Evolutionary conservation across 2,113 vertebrate genomes (phyloP).

Genomic region (Marmota flaviventris): DNA sequence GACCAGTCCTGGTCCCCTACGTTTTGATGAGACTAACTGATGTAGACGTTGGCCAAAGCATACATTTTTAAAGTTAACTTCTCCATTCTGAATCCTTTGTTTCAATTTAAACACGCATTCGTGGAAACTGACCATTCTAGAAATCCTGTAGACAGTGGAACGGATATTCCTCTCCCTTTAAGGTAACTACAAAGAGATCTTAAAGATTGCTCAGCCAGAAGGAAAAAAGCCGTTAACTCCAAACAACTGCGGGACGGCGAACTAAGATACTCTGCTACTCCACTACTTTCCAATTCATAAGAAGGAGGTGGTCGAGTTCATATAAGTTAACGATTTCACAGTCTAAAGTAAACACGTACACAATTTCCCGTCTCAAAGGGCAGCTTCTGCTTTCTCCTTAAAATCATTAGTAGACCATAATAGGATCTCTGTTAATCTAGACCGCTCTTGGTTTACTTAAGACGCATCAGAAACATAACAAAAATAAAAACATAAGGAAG

Average conservation of each 20-base stretch:
- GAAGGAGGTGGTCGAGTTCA: neutral
- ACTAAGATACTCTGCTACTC: too few relatives aligned
- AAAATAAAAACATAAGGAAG: neutral
- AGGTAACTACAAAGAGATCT: neutral
- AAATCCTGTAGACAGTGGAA: neutral
- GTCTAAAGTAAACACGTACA: slow-evolving; percentile 59
- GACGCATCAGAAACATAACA: neutral
- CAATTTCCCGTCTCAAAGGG: neutral
- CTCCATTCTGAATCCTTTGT: neutral
- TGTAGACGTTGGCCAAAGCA: neutral
- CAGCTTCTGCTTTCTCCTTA: neutral
- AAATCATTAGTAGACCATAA: neutral
- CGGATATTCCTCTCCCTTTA: neutral
- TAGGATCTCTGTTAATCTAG: neutral
- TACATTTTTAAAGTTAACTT: neutral
- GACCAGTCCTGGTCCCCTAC: slow-evolving; percentile 14
- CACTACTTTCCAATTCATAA: neutral
- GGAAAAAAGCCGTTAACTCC: neutral
- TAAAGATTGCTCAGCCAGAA: neutral
- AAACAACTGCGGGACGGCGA: neutral
- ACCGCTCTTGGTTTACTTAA: neutral
- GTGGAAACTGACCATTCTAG: neutral
- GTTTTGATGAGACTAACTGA: neutral
- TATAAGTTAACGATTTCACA: neutral
- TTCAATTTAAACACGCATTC: neutral